Percentiles rank a stretch among this genome's conserved stretches.
phyloP scores from a whole-genome alignment of 2,113 vertebrate species.

The Telmatochromis sp. region DNA sequence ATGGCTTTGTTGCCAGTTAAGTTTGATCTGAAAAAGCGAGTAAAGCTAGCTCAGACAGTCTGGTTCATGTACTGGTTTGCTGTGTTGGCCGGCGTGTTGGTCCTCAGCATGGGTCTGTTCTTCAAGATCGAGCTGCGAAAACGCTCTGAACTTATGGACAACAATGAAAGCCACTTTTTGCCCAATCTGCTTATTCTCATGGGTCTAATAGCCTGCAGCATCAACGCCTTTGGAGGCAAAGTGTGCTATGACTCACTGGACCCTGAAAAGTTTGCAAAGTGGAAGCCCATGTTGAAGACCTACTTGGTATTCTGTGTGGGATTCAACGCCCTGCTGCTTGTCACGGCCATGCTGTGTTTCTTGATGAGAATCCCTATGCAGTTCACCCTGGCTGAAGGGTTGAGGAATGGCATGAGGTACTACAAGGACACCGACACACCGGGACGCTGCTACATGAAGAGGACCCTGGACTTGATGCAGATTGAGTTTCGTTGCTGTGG shows the following conservation, averaged over 20 bases:
- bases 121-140: slow-evolving; percentile 95
- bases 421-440: slow-evolving; percentile 97
- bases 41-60: slow-evolving; percentile 91
- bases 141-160: slow-evolving; percentile 94
- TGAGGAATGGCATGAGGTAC: slow-evolving; percentile 87
- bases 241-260: slow-evolving; percentile 96
- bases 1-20: slow-evolving; percentile 92
- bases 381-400: slow-evolving; percentile 82
- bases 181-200: slow-evolving; percentile 89
- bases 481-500: slow-evolving; percentile 97
- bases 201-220: slow-evolving; percentile 80
- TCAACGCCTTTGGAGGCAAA: slow-evolving; percentile 89
- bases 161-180: slow-evolving; percentile 92
- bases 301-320: slow-evolving; percentile 80
- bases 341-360: slow-evolving; percentile 81
- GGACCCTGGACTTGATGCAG: slow-evolving; percentile 93
- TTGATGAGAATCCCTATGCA: slow-evolving; percentile 85
- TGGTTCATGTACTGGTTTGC: slow-evolving; percentile 98
- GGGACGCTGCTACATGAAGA: slow-evolving; percentile 97
- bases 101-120: slow-evolving; percentile 91
- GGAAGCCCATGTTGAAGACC: slow-evolving; percentile 83
- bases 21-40: slow-evolving; percentile 90
- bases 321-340: slow-evolving; percentile 77
- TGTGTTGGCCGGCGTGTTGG: slow-evolving; percentile 82
- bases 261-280: slow-evolving; percentile 82